Percentiles rank a stretch among this genome's conserved stretches.
Evolutionary conservation across 2,797 vertebrate genomes (phyloP).

Genomic region (Pipistrellus pipistrellus): DNA sequence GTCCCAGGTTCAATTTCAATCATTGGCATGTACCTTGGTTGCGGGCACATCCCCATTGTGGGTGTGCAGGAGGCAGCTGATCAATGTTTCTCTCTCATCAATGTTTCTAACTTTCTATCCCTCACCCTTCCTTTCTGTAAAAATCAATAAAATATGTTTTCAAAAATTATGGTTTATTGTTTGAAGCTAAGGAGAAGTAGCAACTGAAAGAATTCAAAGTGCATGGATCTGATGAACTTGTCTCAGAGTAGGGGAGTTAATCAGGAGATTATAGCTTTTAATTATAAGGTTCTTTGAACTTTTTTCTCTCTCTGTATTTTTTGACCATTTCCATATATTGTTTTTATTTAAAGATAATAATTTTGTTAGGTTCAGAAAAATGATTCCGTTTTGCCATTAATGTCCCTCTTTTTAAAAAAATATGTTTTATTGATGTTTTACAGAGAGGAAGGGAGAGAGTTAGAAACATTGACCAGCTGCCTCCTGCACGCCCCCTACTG

Average conservation of each 20-base stretch:
- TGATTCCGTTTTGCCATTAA: not conserved
- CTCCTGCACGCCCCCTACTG: no score
- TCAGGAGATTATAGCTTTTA: not conserved
- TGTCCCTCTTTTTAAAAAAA: not conserved
- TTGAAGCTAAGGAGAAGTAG: not conserved
- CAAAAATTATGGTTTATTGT: not conserved
- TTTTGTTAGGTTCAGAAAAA: not conserved
- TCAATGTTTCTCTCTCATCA: no score
- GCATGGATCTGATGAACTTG: not conserved
- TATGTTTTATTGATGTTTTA: no score
- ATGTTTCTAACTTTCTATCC: no score
- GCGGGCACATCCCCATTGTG: no score
- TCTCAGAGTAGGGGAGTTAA: not conserved
- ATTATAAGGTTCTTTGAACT: not conserved
- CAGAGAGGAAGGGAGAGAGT: no score
- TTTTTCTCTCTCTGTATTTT: not conserved
- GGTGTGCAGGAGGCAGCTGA: no score
- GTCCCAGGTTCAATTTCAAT: no score
- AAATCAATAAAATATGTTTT: no score
- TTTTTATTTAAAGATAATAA: constrained; percentile 30
- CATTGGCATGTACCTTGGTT: no score
- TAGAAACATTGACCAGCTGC: no score
- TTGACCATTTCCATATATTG: not conserved
- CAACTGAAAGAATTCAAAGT: not conserved
- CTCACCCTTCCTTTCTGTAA: no score